phyloP scores from a whole-genome alignment of 2,888 invertebrate genomes.

The Drosophila mimica region DNA sequence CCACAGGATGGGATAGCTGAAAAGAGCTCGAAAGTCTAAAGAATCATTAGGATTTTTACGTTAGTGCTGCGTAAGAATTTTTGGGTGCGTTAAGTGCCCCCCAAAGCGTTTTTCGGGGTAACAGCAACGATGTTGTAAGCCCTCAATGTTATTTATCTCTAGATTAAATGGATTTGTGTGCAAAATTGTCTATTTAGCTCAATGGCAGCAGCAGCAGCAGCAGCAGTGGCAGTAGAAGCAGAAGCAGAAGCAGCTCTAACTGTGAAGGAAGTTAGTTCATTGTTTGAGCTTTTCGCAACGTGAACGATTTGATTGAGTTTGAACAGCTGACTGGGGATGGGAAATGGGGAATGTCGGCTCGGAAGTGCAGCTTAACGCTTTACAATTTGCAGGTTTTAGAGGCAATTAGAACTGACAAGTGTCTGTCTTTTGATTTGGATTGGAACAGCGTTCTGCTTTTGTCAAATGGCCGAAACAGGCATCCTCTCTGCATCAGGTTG shows the following conservation, averaged over 20 bases:
- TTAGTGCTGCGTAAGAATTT: slow-evolving; percentile 78
- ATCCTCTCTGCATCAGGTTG: slow-evolving; percentile 24
- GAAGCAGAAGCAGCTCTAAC: slow-evolving; percentile 3
- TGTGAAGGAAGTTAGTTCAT: slow-evolving; percentile 58
- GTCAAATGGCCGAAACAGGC: slow-evolving; percentile 37
- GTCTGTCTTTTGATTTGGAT: slow-evolving; percentile 63
- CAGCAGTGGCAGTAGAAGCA: slow-evolving; percentile 20
- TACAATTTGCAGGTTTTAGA: slow-evolving; percentile 64
- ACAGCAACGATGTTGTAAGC: slow-evolving; percentile 38
- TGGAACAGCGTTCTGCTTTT: slow-evolving; percentile 42
- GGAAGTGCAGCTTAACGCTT: slow-evolving; percentile 60
- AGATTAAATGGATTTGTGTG: slow-evolving; percentile 82
- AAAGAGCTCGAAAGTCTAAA: slow-evolving; percentile 30
- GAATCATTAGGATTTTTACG: slow-evolving; percentile 70
- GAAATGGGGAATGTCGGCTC: not conserved
- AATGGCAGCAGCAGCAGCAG: slow-evolving; percentile 3
- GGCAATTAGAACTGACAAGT: slow-evolving; percentile 77
- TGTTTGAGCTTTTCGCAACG: slow-evolving; percentile 72
- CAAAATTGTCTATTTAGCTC: slow-evolving; percentile 80
- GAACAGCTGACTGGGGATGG: slow-evolving; percentile 17
- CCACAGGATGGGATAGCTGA: slow-evolving; percentile 43
- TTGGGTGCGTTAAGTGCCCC: slow-evolving; percentile 75
- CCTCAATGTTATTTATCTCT: slow-evolving; percentile 79
- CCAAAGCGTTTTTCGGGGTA: slow-evolving; percentile 29
- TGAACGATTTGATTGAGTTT: slow-evolving; percentile 72